A percentile compares a stretch with the other conserved stretches of the same genome.
These are phyloP conservation scores for Minunthozetes semirufus DNA, from an alignment of 2,888 invertebrate genomes.

Conservation along the genomic window DNA sequence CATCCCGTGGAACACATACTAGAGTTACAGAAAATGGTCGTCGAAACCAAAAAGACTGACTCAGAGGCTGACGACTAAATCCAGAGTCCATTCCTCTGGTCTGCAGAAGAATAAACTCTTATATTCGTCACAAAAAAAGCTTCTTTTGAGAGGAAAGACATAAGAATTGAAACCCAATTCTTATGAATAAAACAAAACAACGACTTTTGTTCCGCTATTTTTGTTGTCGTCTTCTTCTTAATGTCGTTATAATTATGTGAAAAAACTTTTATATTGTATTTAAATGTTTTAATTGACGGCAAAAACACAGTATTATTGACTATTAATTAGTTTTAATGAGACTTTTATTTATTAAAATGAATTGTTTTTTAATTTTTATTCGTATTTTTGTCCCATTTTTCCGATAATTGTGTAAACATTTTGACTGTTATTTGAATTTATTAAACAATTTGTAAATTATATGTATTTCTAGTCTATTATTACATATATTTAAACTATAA, in stretches of 20 bases:
- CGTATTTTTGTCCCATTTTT: background rate
- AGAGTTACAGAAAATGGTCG: slow-evolving; percentile 57
- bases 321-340: background rate
- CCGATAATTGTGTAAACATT: background rate
- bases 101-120: background rate
- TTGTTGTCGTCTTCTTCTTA: background rate
- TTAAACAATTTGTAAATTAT: background rate
- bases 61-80: background rate
- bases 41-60: background rate
- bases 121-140: background rate
- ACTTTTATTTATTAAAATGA: no score
- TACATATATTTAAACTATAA: background rate
- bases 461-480: background rate
- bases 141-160: background rate
- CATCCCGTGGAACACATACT: slow-evolving; percentile 78
- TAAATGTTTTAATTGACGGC: background rate
- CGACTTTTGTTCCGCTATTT: background rate
- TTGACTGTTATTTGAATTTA: background rate
- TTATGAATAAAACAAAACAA: background rate
- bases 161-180: background rate
- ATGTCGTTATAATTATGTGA: background rate
- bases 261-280: background rate
- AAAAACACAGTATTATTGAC: background rate
- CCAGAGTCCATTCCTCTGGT: background rate
- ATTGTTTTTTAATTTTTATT: background rate